phyloP scores from a whole-genome alignment of 2,888 invertebrate genomes.

The Sphaerophoria taeniata region DNA sequence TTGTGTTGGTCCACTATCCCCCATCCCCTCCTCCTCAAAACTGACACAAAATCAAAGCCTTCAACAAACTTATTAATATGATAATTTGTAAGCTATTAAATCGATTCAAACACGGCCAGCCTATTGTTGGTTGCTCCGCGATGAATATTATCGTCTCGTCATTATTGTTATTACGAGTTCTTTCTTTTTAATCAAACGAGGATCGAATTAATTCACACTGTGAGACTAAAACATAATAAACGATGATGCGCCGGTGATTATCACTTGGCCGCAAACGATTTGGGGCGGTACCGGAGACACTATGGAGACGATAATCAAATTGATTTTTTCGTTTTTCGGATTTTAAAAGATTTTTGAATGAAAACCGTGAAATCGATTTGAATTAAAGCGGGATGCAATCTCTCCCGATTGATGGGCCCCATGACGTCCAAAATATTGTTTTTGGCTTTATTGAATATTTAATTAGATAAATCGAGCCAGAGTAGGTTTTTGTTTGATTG shows the following conservation, averaged over 20 bases:
- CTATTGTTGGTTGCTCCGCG: slow-evolving; percentile 60
- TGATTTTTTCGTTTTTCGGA: slow-evolving; percentile 28
- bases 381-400: slow-evolving; percentile 21
- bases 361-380: slow-evolving; percentile 70
- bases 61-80: slow-evolving; percentile 73
- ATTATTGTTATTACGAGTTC: slow-evolving; percentile 32
- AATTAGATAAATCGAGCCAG: slow-evolving; percentile 45
- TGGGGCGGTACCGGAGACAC: slow-evolving; percentile 72
- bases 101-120: slow-evolving; percentile 55
- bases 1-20: slow-evolving; percentile 11
- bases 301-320: slow-evolving; percentile 69
- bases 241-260: slow-evolving; percentile 69
- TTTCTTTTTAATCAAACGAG: slow-evolving; percentile 53
- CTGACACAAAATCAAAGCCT: slow-evolving; percentile 37
- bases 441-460: slow-evolving; percentile 54
- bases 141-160: slow-evolving; percentile 28
- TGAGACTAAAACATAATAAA: slow-evolving; percentile 60
- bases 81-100: slow-evolving; percentile 71
- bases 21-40: too few species aligned
- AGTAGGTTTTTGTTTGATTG: slow-evolving; percentile 45
- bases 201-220: slow-evolving; percentile 71
- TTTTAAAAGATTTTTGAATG: slow-evolving; percentile 35
- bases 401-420: slow-evolving; percentile 47
- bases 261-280: slow-evolving; percentile 69
- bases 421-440: slow-evolving; percentile 43